Base-by-base conservation (phyloP, 2,888 invertebrate species). In the Aelia acuminata region DNA sequence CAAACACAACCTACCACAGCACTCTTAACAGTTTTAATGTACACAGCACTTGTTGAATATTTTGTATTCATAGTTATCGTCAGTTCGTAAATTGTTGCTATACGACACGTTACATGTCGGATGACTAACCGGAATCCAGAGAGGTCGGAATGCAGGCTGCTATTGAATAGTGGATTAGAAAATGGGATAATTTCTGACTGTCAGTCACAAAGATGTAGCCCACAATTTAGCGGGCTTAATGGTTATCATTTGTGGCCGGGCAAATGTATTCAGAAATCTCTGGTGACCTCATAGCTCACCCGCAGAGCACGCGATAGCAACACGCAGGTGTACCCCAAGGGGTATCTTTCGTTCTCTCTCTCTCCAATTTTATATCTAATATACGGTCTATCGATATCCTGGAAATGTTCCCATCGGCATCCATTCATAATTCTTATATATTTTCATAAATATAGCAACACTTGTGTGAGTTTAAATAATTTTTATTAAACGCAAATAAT, bases 251-350 rank as follows among this genome's bases (percentile, higher is more conserved):
- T 80, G 80, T 47, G 43, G 11, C 10, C n/a, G 80, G 39, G 39
- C 80, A 80, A 80, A 70, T 70, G 80, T 80, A 80, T 80, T 80
- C 80, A 80, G 80, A 80, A 80, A 43, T 80, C 80, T 80, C 43
- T 80, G 80, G 80, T 80, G 80, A 80, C 80, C 80, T 80, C 80
- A 80, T 80, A 80, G 80, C 80, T 80, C 80, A 80, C 80, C 75
- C 3, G 15, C n/a, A 3, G 13, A 80, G 80, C 80, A 80, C 80
- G 80, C 80, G 80, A 80, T 43, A 80, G 11, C 80, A 13, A 26
- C 80, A 80, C 80, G 80, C 80, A 80, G 43, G 80, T 31, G 39
- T 35, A 39, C 80, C 22, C n/a, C 80, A 43, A 80, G 39, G 75
- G 75, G 22, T 75, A 75, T 5, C 0, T n/a, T n/a, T n/a, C n/a